Conservation (phyloP, 2,888 invertebrate species). For the Diploptera punctata region DNA sequence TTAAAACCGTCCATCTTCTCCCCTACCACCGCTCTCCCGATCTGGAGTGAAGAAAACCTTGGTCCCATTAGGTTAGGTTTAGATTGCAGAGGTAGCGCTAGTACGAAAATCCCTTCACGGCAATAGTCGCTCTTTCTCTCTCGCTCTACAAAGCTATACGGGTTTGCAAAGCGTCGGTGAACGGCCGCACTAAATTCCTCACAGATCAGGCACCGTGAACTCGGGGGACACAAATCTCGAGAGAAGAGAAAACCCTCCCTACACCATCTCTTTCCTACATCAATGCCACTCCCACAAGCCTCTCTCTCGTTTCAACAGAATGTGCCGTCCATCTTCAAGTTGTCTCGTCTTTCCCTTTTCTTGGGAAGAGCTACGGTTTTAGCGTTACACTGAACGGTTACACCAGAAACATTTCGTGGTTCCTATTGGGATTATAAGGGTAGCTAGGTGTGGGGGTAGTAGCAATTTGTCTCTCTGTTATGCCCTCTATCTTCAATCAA, state of each 20-base stretch:
- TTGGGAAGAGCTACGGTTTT: slow-evolving; percentile 40
- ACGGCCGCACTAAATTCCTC: slow-evolving; percentile 54
- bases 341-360: slow-evolving; percentile 42
- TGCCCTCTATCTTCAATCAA: too few species aligned
- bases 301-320: slow-evolving; percentile 20
- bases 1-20: slow-evolving; percentile 42
- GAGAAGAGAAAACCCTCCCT: slow-evolving; percentile 37
- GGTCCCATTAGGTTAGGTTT: slow-evolving; percentile 43
- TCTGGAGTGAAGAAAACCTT: slow-evolving; percentile 43
- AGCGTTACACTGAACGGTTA: neutral
- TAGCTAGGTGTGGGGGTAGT: slow-evolving; percentile 7
- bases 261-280: slow-evolving; percentile 43
- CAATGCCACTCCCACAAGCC: slow-evolving; percentile 39
- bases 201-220: slow-evolving; percentile 57
- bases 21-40: slow-evolving; percentile 36
- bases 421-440: slow-evolving; percentile 35
- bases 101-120: slow-evolving; percentile 33
- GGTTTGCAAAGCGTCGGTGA: slow-evolving; percentile 24
- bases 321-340: slow-evolving; percentile 41
- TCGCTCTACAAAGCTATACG: neutral
- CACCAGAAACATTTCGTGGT: slow-evolving; percentile 35
- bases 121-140: neutral
- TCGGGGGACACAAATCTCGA: slow-evolving; percentile 55
- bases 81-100: slow-evolving; percentile 38
- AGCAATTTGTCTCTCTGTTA: too few species aligned